Percentiles rank a stretch among this genome's conserved stretches.
These are phyloP conservation scores for Harpagus bidentatus DNA, from an alignment of 2,113 vertebrate genomes.

Conservation along the genomic window DNA sequence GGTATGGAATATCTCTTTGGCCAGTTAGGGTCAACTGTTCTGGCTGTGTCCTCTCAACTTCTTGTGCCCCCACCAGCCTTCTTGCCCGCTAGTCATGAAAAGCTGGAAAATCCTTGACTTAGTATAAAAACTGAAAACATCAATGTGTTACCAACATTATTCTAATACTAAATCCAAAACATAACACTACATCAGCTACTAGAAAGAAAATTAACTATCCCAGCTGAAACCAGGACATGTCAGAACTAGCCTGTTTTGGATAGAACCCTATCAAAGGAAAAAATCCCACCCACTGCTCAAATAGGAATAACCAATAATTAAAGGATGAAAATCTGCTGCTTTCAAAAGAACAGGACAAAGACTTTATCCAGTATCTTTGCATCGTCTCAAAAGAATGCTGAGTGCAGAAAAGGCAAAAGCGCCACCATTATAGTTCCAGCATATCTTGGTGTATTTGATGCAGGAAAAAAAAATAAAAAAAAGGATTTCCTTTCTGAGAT, in stretches of 20 bases:
- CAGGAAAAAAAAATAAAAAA: background rate
- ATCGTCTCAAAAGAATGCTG: background rate
- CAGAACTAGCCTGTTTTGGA: background rate
- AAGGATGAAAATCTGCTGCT: background rate
- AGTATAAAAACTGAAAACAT: too few species aligned
- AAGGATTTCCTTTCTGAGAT: background rate
- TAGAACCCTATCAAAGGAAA: background rate
- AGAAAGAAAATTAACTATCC: too few species aligned
- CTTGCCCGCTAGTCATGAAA: too few species aligned
- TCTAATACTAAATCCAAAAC: too few species aligned
- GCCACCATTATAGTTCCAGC: background rate
- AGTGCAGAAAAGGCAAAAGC: background rate
- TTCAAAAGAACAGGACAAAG: background rate
- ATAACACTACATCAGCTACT: too few species aligned
- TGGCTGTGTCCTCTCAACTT: too few species aligned
- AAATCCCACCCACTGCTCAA: background rate
- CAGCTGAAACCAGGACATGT: too few species aligned
- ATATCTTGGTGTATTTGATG: background rate
- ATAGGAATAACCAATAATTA: background rate
- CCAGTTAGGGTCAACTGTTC: too few species aligned
- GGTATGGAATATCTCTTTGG: too few species aligned
- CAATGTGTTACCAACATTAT: too few species aligned
- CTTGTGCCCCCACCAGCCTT: too few species aligned
- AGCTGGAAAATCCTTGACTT: too few species aligned
- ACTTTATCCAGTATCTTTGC: background rate